Evolutionary conservation across 2,113 vertebrate species (phyloP).

Genomic region (Miniopterus natalensis): DNA sequence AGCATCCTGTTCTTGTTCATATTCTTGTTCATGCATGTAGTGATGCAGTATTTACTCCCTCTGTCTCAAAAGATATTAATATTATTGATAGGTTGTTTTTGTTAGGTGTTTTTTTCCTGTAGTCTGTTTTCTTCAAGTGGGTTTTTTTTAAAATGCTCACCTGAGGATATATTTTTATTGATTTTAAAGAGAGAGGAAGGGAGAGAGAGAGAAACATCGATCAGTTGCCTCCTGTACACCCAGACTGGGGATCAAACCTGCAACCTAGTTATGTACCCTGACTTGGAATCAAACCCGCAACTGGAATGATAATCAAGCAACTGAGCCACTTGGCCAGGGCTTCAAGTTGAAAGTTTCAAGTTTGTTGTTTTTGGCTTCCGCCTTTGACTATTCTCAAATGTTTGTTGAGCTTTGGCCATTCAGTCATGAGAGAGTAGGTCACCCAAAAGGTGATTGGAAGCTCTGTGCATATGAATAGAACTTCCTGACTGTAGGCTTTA

Average conservation of each 20-base stretch:
- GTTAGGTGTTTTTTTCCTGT: background rate
- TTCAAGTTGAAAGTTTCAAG: background rate
- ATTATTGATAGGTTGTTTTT: background rate
- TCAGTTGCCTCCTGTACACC: background rate
- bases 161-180: no score
- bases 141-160: background rate
- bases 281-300: no score
- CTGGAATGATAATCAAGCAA: no score
- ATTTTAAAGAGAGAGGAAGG: no score
- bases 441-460: background rate
- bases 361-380: conserved; percentile 31
- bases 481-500: background rate
- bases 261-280: no score
- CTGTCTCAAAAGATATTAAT: background rate
- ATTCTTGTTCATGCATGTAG: background rate
- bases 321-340: no score
- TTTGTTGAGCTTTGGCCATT: conserved; percentile 20
- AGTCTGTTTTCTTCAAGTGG: conserved; percentile 21
- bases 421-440: background rate
- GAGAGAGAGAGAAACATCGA: background rate
- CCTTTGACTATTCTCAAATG: conserved; percentile 3
- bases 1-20: background rate
- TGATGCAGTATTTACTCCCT: background rate
- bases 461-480: background rate
- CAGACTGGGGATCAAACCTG: no score